A percentile compares a stretch with the other conserved stretches of the same genome.
Evolutionary conservation across 2,113 vertebrate species (phyloP).

Genomic region (Chrysemys picta): DNA sequence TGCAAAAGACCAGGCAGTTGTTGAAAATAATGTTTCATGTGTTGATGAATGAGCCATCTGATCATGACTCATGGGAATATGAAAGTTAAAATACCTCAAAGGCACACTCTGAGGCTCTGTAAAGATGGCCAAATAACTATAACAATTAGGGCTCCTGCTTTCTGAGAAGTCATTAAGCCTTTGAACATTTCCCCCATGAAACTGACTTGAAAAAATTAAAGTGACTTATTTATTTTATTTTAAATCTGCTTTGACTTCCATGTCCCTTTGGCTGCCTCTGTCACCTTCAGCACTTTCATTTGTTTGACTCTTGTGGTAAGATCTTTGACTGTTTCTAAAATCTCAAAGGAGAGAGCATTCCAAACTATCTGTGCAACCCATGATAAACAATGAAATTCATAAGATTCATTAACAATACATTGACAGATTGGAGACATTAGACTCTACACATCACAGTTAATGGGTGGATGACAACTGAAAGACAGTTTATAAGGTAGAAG

Average conservation of each 20-base stretch:
- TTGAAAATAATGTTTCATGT: constrained; percentile 32
- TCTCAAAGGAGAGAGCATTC: neutral
- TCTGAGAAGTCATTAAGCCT: neutral
- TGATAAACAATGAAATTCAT: neutral
- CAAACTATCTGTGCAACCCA: neutral
- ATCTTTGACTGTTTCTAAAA: neutral
- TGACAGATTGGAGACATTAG: neutral
- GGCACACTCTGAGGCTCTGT: rapidly evolving
- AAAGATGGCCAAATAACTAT: neutral
- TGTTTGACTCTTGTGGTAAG: rapidly evolving
- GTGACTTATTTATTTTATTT: neutral
- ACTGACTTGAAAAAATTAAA: neutral
- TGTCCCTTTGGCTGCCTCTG: neutral
- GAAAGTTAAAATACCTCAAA: neutral
- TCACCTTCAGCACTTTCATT: neutral
- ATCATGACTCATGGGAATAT: neutral
- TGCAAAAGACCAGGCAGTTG: neutral
- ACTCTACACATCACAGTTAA: rapidly evolving
- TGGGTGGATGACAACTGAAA: neutral
- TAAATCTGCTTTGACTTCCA: constrained; percentile 1
- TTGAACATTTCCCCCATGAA: neutral
- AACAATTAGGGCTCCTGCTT: neutral
- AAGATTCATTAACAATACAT: neutral
- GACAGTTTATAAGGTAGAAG: neutral
- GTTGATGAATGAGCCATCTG: constrained; percentile 20